These are phyloP conservation scores for Lepus timidus DNA, from an alignment of 2,113 vertebrate genomes.

Conservation along the genomic window DNA sequence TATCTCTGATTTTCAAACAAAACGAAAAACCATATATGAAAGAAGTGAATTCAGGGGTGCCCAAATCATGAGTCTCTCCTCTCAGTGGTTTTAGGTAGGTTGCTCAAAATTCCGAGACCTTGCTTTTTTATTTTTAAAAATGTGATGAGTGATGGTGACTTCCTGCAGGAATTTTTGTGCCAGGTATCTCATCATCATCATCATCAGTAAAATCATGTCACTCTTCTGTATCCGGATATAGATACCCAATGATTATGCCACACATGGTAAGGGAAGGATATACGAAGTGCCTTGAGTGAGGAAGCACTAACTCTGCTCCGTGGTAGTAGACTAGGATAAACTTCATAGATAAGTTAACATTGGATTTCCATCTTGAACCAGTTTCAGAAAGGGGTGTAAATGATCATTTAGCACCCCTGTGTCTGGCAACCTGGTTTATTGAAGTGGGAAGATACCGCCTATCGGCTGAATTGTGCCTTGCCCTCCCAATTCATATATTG, in stretches of 20 bases:
- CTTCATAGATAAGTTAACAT: background rate
- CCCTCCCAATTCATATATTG: background rate
- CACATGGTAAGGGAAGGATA: background rate
- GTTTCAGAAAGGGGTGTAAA: background rate
- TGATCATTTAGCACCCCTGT: background rate
- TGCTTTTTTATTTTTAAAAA: background rate
- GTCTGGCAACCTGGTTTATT: background rate
- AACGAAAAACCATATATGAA: too few relatives aligned
- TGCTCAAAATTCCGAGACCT: background rate
- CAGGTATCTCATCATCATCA: background rate
- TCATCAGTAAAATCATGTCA: too few relatives aligned
- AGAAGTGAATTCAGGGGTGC: too few relatives aligned
- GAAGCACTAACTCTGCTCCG: too few relatives aligned
- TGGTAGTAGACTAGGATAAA: background rate
- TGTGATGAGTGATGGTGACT: background rate
- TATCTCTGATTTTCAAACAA: too few relatives aligned
- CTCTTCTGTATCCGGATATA: background rate
- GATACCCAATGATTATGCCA: rapidly evolving
- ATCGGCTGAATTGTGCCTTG: background rate
- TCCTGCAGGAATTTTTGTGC: background rate
- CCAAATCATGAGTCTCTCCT: background rate
- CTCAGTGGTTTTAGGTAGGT: background rate
- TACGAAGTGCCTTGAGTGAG: background rate
- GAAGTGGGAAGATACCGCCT: background rate
- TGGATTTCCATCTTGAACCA: background rate